phyloP scores from a whole-genome alignment of 2,888 invertebrate genomes.

The Leucoptera coffeella region DNA sequence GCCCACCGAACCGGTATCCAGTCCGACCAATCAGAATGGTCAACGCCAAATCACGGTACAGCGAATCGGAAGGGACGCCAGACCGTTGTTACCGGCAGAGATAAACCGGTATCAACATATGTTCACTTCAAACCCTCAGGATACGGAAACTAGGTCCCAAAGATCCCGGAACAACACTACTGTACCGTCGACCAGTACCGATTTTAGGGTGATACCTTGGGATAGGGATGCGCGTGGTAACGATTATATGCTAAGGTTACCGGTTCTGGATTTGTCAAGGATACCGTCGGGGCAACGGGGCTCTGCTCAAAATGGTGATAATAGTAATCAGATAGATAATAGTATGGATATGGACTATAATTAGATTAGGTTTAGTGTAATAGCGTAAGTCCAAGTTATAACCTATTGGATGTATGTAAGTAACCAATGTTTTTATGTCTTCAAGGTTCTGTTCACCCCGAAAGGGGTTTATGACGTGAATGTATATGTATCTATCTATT shows the following conservation, averaged over 20 bases:
- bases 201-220: conserved; percentile 25
- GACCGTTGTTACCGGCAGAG: conserved; percentile 45
- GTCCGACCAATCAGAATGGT: conserved; percentile 10
- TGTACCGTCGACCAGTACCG: conserved; percentile 10
- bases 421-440: no score
- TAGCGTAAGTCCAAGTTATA: no score
- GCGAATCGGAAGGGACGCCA: conserved; percentile 48
- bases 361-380: no score
- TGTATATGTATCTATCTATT: no score
- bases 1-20: conserved; percentile 12
- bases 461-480: no score
- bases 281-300: no score
- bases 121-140: conserved; percentile 23
- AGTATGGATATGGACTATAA: no score
- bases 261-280: conserved; percentile 22
- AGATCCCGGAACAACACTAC: conserved; percentile 27
- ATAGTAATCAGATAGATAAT: no score
- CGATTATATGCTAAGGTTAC: conserved; percentile 24
- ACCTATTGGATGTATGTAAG: no score
- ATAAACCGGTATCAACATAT: conserved; percentile 33
- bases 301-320: no score
- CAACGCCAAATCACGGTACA: conserved; percentile 51
- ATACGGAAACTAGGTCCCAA: conserved; percentile 21
- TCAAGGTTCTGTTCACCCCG: no score
- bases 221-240: conserved; percentile 13